These are phyloP conservation scores for Eclectus roratus DNA, from an alignment of 2,113 vertebrate species.

Conservation along the genomic window DNA sequence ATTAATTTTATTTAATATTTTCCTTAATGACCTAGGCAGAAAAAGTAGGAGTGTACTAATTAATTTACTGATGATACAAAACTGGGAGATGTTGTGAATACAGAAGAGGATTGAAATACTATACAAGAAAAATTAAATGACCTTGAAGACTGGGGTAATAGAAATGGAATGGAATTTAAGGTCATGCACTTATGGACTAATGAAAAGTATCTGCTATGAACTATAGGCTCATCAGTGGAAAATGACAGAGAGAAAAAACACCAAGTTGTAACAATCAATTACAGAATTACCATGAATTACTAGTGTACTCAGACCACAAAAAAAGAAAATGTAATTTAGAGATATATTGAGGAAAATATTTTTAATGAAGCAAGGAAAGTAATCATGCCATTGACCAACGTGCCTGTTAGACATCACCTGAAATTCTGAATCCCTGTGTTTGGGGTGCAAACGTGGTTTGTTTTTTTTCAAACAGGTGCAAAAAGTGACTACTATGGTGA, in stretches of 20 bases:
- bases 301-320: not conserved
- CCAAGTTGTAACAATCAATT: not conserved
- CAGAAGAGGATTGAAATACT: constrained; percentile 63
- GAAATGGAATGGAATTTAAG: constrained; percentile 48
- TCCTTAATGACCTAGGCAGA: constrained; percentile 67
- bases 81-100: constrained; percentile 61
- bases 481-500: not conserved
- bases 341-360: not conserved
- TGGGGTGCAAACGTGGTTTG: not conserved
- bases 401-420: not conserved
- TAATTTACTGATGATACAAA: constrained; percentile 69
- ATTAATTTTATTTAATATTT: constrained; percentile 72
- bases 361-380: not conserved
- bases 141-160: constrained; percentile 50
- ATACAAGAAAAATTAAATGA: constrained; percentile 54
- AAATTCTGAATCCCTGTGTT: not conserved
- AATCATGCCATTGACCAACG: not conserved
- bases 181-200: constrained; percentile 47
- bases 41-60: constrained; percentile 69
- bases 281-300: not conserved
- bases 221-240: constrained; percentile 25
- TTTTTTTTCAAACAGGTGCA: not conserved
- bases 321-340: constrained; percentile 2
- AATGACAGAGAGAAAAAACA: constrained; percentile 32
- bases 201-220: constrained; percentile 38